phyloP scores from a whole-genome alignment of 2,113 vertebrate genomes.

The Fulmarus glacialis region DNA sequence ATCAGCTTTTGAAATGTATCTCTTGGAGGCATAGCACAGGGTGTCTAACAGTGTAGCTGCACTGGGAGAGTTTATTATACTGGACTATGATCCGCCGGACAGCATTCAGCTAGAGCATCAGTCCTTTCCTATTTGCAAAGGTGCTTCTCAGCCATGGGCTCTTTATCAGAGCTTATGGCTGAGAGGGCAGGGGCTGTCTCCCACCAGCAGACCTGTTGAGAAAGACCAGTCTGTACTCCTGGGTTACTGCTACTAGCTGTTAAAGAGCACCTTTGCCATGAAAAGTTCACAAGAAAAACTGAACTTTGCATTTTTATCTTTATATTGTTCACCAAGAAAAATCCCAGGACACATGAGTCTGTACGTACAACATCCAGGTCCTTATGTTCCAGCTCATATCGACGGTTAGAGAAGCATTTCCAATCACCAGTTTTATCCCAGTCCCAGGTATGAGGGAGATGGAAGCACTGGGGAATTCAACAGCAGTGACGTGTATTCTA shows the following conservation, averaged over 20 bases:
- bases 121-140: neutral
- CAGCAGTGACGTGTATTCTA: conserved; percentile 67
- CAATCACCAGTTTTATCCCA: conserved; percentile 66
- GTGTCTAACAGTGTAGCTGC: neutral
- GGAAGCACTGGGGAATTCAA: conserved; percentile 73
- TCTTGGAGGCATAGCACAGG: neutral
- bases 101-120: neutral
- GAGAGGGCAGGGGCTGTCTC: neutral
- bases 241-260: neutral
- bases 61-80: neutral
- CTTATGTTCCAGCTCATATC: conserved; percentile 64
- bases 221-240: neutral
- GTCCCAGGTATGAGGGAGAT: conserved; percentile 61
- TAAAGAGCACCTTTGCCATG: neutral
- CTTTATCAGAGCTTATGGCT: neutral
- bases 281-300: neutral
- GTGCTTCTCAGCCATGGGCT: neutral
- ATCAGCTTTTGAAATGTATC: neutral
- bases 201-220: neutral
- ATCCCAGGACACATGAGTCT: neutral
- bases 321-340: neutral
- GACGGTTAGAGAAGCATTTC: conserved; percentile 61
- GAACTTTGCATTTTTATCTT: neutral
- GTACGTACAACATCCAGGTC: conserved; percentile 75
- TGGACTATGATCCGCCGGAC: neutral